Evolutionary conservation across 1,140 invertebrate genomes (phyloP).

Genomic region (Chrysoperla carnea): DNA sequence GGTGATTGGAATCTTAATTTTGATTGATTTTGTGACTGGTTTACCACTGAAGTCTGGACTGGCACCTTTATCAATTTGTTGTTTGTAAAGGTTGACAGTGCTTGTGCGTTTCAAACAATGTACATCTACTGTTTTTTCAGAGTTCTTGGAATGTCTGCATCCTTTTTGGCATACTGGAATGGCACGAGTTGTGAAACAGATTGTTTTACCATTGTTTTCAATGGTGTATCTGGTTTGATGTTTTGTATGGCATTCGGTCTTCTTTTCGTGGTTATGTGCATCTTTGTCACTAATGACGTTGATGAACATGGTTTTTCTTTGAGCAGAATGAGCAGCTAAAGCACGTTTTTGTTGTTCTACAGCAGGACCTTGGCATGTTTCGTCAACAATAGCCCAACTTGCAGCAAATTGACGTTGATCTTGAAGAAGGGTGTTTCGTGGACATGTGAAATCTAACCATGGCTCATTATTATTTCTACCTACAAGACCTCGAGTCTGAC

Average conservation of each 20-base stretch:
- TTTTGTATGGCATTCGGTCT: background rate
- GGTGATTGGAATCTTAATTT: slow-evolving; percentile 10
- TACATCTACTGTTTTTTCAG: slow-evolving; percentile 25
- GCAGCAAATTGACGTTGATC: slow-evolving; percentile 30
- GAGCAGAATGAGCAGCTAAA: slow-evolving; percentile 22
- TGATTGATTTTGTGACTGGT: slow-evolving; percentile 2
- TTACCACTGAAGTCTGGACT: slow-evolving; percentile 32
- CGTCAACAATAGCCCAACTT: slow-evolving; percentile 30
- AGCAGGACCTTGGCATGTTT: slow-evolving; percentile 19
- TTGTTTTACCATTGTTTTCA: slow-evolving; percentile 23
- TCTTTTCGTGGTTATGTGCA: too few species aligned
- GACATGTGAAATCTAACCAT: slow-evolving; percentile 34
- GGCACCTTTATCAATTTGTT: slow-evolving; percentile 31
- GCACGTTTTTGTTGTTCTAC: slow-evolving; percentile 13
- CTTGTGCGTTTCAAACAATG: slow-evolving; percentile 27
- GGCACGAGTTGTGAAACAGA: slow-evolving; percentile 33
- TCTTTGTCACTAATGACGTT: slow-evolving; percentile 21
- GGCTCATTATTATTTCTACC: slow-evolving; percentile 36
- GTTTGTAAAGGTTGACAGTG: slow-evolving; percentile 22
- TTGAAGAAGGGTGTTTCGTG: slow-evolving; percentile 30
- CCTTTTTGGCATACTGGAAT: slow-evolving; percentile 26
- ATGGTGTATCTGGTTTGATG: slow-evolving; percentile 28
- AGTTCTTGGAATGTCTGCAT: slow-evolving; percentile 17
- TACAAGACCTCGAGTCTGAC: slow-evolving; percentile 38
- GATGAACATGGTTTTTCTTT: slow-evolving; percentile 15